These are phyloP conservation scores for Poeciliopsis paucimaculata DNA, from an alignment of 2,797 vertebrate genomes.

Conservation along the genomic window DNA sequence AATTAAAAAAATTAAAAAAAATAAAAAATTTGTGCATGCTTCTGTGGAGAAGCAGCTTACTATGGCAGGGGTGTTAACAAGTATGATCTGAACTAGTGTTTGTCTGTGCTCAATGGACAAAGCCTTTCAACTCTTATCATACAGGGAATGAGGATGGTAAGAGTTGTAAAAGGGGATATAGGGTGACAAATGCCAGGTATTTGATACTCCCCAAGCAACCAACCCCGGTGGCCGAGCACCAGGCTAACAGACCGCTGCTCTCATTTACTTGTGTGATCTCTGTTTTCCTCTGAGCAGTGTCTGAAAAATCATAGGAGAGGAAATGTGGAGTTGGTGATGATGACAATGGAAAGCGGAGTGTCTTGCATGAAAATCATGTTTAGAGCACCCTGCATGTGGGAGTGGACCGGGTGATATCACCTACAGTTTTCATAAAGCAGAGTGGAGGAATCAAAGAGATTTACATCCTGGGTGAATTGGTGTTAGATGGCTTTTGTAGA, in stretches of 20 bases:
- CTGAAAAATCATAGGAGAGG: conserved; percentile 45
- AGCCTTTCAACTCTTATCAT: conserved; percentile 47
- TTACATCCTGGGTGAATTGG: neutral
- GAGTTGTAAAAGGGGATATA: conserved; percentile 63
- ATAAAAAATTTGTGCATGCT: conserved; percentile 21
- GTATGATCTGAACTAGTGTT: conserved; percentile 39
- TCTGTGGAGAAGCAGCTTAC: conserved; percentile 38
- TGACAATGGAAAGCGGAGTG: conserved; percentile 46
- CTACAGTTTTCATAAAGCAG: conserved; percentile 13
- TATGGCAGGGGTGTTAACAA: conserved; percentile 42
- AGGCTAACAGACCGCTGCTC: conserved; percentile 27
- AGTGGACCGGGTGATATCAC: conserved; percentile 32
- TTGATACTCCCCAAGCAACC: conserved; percentile 63
- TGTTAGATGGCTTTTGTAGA: neutral
- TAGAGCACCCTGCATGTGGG: conserved; percentile 22
- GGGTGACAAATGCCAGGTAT: conserved; percentile 80
- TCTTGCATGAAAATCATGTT: conserved; percentile 17
- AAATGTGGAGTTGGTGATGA: conserved; percentile 59
- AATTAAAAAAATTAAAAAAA: no score
- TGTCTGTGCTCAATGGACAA: conserved; percentile 40
- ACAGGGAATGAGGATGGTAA: conserved; percentile 22
- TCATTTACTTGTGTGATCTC: conserved; percentile 67
- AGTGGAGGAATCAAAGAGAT: neutral
- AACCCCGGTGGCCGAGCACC: conserved; percentile 61
- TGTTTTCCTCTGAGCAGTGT: conserved; percentile 29